Base-by-base conservation (phyloP, 2,797 vertebrate genomes). In the Myioborus miniatus region DNA sequence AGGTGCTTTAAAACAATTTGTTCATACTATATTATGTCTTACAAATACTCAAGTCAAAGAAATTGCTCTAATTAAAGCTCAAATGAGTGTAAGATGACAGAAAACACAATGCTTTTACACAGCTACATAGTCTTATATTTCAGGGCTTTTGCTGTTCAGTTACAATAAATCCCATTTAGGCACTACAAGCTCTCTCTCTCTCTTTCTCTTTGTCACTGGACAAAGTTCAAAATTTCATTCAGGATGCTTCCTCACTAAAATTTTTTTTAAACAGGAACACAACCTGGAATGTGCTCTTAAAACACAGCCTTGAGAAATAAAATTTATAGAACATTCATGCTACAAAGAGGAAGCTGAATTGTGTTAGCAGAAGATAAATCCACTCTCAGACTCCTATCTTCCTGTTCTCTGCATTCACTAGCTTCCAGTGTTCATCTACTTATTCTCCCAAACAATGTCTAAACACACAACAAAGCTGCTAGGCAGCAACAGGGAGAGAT, bases 131-230 rank as follows among this genome's bases (percentile, higher is more conserved):
- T 44, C 52, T 29, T 70, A 12, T 50, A 89, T 80, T 92, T 83
- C 86, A 83, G 34, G 30, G 81, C 50, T 94, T 95, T 87, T 92
- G 77, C 85, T 89, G 43, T 63, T 89, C 83, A 47, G 41, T 91
- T 96, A 84, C 82, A 93, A 83, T 43, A 93, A 96, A 96, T 59
- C 34, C 56, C 30, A 47, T 83, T 74, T 69, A 77, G 53, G n/a
- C 56, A 85, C 39, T 89, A 67, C n/a, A 60, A 83, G 21, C 15
- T 87, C 68, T 94, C 93, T 62, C 93, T 62, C 50, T 53, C 52
- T 32, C 30, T 49, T 16, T 53, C 30, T 52, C 30, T 53, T 32
- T 94, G 78, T 94, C 85, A 84, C 60, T 41, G 58, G 60, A 94
- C 20, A 0, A 85, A 70, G 19, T 43, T 41, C 77, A 79, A 69